These are phyloP conservation scores for Coilia nasus DNA, from an alignment of 2,797 vertebrate species.

Conservation along the genomic window DNA sequence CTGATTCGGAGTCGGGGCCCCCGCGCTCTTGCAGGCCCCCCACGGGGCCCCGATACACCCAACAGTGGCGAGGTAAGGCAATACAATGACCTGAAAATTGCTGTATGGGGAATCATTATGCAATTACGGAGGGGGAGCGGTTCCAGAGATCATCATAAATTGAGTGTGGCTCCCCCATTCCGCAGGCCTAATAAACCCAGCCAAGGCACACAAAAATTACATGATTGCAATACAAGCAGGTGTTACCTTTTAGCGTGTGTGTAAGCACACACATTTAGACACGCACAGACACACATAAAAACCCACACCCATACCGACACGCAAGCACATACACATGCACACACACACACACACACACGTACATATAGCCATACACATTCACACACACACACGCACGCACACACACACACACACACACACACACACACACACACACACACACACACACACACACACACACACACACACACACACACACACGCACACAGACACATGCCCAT, in stretches of 20 bases:
- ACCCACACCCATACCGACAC: background rate
- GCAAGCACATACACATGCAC: background rate
- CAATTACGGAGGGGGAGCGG: slow-evolving; percentile 53
- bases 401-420: no score
- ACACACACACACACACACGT: background rate
- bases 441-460: no score
- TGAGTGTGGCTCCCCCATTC: slow-evolving; percentile 13
- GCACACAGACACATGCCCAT: no score
- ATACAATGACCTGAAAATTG: slow-evolving; percentile 57
- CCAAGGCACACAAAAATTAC: background rate
- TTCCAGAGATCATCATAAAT: slow-evolving; percentile 40
- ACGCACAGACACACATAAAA: background rate
- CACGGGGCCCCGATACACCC: slow-evolving; percentile 55
- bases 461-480: no score
- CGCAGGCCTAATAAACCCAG: slow-evolving; percentile 1
- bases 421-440: background rate
- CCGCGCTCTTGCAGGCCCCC: slow-evolving; percentile 61
- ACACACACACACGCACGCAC: no score
- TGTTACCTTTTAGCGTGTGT: background rate
- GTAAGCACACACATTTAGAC: no score
- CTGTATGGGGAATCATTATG: slow-evolving; percentile 57
- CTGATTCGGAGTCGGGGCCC: slow-evolving; percentile 66
- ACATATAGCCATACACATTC: background rate
- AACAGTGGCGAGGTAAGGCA: slow-evolving; percentile 62
- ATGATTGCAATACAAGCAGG: slow-evolving; percentile 18